Evolutionary conservation across 2,888 invertebrate genomes (phyloP).

Genomic region (Drosophila testacea): DNA sequence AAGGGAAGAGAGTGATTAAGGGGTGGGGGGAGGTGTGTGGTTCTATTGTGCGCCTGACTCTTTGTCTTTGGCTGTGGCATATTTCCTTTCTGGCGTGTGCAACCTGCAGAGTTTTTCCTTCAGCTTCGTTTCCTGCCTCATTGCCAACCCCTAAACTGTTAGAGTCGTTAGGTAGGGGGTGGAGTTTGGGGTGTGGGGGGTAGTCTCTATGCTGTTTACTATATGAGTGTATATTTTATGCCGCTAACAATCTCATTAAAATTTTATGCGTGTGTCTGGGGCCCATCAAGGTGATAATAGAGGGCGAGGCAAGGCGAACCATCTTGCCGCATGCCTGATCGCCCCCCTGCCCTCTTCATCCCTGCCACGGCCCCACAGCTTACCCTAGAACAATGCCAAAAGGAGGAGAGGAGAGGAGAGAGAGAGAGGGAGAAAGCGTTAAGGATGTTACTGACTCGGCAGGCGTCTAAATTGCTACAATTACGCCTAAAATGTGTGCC

Average conservation of each 20-base stretch:
- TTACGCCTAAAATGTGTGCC: constrained; percentile 80
- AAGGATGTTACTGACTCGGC: constrained; percentile 54
- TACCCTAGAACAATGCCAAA: constrained; percentile 27
- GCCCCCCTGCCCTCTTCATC: background rate
- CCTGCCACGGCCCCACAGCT: constrained; percentile 33
- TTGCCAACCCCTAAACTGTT: constrained; percentile 21
- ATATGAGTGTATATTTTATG: constrained; percentile 71
- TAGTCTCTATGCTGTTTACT: constrained; percentile 24
- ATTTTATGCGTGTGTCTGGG: constrained; percentile 78
- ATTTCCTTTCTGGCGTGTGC: constrained; percentile 48
- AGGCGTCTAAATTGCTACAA: constrained; percentile 79
- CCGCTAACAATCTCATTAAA: constrained; percentile 80
- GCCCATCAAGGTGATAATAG: constrained; percentile 73
- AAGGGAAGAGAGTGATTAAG: no score
- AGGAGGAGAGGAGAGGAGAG: background rate
- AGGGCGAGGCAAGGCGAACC: constrained; percentile 37
- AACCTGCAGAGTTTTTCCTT: constrained; percentile 51
- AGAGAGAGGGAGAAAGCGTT: constrained; percentile 23
- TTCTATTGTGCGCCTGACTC: constrained; percentile 42
- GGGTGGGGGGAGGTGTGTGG: background rate
- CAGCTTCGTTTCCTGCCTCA: constrained; percentile 29
- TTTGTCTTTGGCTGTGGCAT: constrained; percentile 55
- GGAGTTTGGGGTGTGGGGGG: background rate
- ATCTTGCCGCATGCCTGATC: constrained; percentile 27
- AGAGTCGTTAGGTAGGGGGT: no score